Base-by-base conservation (phyloP, 37 sponge, comb jelly and placozoan genomes). In the Geodia barretti region DNA sequence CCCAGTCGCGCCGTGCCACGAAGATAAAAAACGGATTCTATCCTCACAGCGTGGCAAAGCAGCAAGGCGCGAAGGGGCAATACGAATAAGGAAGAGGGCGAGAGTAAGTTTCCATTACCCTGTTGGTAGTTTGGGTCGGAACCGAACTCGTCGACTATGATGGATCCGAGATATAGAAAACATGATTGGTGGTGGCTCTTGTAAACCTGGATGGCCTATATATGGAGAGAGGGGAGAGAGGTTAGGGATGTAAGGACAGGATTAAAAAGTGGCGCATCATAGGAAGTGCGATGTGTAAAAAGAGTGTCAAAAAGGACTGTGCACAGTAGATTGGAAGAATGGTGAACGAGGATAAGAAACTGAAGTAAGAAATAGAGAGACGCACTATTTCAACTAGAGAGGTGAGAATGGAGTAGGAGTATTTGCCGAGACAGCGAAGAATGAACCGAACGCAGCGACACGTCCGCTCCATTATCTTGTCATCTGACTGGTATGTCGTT, bases 101-200 rank as follows among this genome's bases (percentile, higher is more conserved):
- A n/a, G n/a, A n/a, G n/a, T n/a, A n/a, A n/a, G n/a, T n/a, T n/a
- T n/a, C n/a, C n/a, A n/a, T n/a, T n/a, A n/a, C n/a, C n/a, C 32
- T 70, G 64, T 35, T 83, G 81, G 41, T 59, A 93, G 47, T 37
- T 40, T 5, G 65, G 26, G 17, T 84, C 82, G 0, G 28, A 39
- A 0, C 92, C 97, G 78, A 88, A 97, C 79, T 94, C 95, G 74
- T 97, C 97, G 37, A 93, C 88, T 11, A 94, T 67, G 40, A 97
- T 86, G 33, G 91, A 89, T 28, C 88, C 86, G 21, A 97, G 83
- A 61, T 97, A 97, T 23, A 97, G 92, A 73, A 83, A 94, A 58
- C 95, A 94, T 58, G 95, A 94, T 64, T 97, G 97, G n/a, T 77
- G 81, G 64, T 86, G 76, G 2, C 54, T 68, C 7, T 29, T 76